Conservation (phyloP, 2,113 vertebrate species). For the Meles meles region DNA sequence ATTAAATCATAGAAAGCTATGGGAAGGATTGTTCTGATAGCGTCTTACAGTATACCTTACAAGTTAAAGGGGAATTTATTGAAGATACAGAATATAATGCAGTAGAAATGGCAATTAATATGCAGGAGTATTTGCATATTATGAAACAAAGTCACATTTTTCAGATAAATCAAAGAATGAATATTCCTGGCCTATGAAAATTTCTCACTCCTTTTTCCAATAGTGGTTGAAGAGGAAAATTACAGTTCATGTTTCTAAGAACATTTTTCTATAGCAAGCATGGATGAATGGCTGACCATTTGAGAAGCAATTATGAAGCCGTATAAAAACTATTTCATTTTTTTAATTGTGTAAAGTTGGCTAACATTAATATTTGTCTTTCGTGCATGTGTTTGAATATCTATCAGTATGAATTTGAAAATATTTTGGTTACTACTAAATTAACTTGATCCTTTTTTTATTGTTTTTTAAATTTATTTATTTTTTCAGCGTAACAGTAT, state of each 20-base stretch:
- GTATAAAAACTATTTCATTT: background rate
- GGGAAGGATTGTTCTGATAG: constrained; percentile 35
- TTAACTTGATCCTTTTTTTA: background rate
- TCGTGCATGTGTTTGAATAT: background rate
- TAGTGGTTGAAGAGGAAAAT: background rate
- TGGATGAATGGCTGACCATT: background rate
- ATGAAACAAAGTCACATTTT: background rate
- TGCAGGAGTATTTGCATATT: background rate
- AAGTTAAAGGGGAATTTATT: constrained; percentile 23
- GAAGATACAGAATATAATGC: background rate
- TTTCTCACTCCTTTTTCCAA: background rate
- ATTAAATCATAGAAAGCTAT: background rate
- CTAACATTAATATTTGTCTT: background rate
- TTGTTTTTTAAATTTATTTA: too few species aligned
- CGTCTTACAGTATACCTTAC: background rate
- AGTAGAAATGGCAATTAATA: background rate
- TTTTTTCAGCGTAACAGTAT: too few species aligned
- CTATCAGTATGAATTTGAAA: background rate
- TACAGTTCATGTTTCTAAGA: background rate
- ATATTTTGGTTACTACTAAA: background rate
- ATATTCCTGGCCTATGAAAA: background rate
- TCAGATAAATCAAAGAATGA: background rate
- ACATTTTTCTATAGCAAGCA: background rate
- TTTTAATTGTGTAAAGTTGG: background rate
- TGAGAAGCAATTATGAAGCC: background rate